These are phyloP conservation scores for Oxycera nigricornis DNA, from an alignment of 2,888 invertebrate species.

Conservation along the genomic window DNA sequence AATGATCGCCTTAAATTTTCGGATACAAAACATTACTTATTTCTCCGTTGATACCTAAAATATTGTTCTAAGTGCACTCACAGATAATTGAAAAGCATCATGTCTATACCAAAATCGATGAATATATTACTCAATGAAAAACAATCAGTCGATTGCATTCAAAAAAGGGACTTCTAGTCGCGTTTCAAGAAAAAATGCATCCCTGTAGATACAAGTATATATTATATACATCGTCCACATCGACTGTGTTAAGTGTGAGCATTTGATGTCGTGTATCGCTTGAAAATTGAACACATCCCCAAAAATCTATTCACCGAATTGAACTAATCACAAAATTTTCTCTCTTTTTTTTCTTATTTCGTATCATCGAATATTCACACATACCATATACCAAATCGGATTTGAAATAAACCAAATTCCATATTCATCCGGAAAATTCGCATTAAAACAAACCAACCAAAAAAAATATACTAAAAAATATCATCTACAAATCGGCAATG, in stretches of 20 bases:
- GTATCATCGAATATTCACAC: background rate
- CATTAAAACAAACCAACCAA: background rate
- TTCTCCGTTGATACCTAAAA: no score
- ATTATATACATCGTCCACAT: conserved; percentile 33
- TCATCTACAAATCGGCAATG: conserved; percentile 44
- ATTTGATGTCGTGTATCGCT: conserved; percentile 39
- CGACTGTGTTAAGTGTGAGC: conserved; percentile 42
- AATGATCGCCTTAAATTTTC: no score
- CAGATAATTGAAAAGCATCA: no score
- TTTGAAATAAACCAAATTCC: conserved; percentile 26
- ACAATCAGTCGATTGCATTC: conserved; percentile 19
- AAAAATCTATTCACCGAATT: background rate
- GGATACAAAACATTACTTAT: background rate
- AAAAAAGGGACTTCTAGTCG: background rate
- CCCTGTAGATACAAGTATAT: conserved; percentile 29
- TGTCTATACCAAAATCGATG: background rate
- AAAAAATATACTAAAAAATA: conserved; percentile 9
- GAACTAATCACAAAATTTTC: conserved; percentile 29
- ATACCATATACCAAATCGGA: background rate
- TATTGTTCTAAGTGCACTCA: no score
- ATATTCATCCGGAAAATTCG: conserved; percentile 1
- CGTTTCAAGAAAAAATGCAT: conserved; percentile 1
- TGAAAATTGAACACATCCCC: conserved; percentile 19
- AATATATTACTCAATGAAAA: conserved; percentile 3
- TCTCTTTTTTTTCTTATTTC: conserved; percentile 33